These are phyloP conservation scores for Dermatemys mawii DNA, from an alignment of 2,113 vertebrate species.

Conservation along the genomic window DNA sequence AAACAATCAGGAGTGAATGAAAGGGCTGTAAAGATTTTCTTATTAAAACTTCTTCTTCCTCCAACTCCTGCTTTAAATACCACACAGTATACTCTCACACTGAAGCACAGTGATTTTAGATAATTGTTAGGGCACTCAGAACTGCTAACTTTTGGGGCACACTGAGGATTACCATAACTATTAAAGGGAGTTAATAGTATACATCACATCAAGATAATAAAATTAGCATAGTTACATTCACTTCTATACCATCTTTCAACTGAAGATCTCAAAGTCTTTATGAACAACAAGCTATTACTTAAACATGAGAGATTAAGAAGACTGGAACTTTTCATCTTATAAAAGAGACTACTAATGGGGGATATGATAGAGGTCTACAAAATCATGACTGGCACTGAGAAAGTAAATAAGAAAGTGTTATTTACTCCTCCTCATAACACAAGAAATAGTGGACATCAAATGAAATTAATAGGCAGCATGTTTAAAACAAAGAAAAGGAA, in stretches of 20 bases:
- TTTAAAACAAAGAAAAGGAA: no score
- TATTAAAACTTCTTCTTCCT: background rate
- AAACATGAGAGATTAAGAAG: no score
- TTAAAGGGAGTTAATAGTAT: background rate
- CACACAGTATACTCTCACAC: background rate
- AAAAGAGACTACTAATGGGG: no score
- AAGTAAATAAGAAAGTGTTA: no score
- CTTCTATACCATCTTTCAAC: background rate
- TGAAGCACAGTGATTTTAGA: background rate
- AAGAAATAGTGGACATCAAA: no score
- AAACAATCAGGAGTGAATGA: background rate
- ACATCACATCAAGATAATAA: background rate
- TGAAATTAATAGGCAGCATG: no score
- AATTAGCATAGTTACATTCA: background rate
- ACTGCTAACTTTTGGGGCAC: background rate
- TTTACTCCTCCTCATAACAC: no score
- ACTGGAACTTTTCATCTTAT: no score
- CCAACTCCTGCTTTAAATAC: background rate
- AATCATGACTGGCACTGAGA: no score
- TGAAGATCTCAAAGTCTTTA: background rate
- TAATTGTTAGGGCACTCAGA: background rate
- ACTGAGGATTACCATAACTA: background rate
- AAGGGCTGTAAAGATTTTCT: slow-evolving; percentile 31
- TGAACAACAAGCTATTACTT: fast-evolving
- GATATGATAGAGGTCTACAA: no score